These are phyloP conservation scores for Serinus canaria DNA, from an alignment of 2,113 vertebrate species.

Conservation along the genomic window DNA sequence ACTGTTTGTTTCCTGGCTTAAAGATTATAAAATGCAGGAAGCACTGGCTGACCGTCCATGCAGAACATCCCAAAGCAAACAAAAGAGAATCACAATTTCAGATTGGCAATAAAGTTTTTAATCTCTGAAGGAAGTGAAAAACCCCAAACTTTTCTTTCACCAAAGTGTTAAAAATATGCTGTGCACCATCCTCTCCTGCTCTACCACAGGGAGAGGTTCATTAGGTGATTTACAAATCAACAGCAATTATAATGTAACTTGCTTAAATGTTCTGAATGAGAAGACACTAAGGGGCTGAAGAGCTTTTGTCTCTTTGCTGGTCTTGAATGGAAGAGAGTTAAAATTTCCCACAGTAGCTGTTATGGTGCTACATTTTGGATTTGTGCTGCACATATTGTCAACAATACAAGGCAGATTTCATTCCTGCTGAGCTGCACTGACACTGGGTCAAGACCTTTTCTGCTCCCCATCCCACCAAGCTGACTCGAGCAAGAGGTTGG, in stretches of 20 bases:
- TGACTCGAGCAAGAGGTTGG: background rate
- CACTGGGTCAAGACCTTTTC: background rate
- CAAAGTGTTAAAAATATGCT: rapidly evolving
- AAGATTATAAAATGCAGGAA: background rate
- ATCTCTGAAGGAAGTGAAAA: background rate
- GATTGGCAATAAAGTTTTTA: background rate
- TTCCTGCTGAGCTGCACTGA: background rate
- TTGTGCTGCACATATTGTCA: too few species aligned
- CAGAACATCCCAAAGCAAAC: background rate
- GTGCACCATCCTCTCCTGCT: background rate
- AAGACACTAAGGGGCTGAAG: background rate
- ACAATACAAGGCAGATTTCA: background rate
- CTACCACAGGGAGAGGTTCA: background rate
- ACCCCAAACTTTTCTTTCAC: rapidly evolving
- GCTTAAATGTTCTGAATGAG: background rate
- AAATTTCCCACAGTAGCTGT: background rate
- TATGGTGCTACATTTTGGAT: background rate
- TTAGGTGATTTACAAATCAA: background rate
- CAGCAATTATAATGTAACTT: background rate
- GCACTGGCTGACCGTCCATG: background rate
- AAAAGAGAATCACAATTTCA: background rate
- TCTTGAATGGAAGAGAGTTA: background rate
- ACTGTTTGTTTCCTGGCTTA: background rate
- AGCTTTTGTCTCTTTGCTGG: background rate
- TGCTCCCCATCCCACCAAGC: background rate